Evolutionary conservation across 1,140 invertebrate genomes (phyloP).

Genomic region (Sminthurides bifidus): DNA sequence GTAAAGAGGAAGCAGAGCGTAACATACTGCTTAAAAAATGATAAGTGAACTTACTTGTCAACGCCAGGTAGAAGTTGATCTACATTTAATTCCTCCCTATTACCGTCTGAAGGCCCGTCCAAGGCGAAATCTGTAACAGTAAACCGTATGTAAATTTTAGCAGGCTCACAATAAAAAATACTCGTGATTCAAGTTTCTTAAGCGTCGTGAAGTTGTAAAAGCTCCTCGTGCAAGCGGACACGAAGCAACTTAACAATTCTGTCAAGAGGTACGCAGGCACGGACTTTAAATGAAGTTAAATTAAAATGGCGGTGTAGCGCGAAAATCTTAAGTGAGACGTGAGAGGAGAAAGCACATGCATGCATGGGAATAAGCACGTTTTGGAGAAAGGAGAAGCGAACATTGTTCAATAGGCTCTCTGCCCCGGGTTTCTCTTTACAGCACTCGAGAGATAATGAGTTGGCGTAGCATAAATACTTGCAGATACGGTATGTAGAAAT

Average conservation of each 20-base stretch:
- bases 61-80: constrained; percentile 23
- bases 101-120: constrained; percentile 23
- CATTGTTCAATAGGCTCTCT: too few relatives aligned
- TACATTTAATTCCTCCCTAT: constrained; percentile 15
- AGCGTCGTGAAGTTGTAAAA: too few relatives aligned
- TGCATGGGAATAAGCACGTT: too few relatives aligned
- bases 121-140: constrained; percentile 23
- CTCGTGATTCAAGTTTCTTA: too few relatives aligned
- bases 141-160: background rate
- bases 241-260: background rate
- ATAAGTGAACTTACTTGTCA: constrained; percentile 22
- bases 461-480: too few relatives aligned
- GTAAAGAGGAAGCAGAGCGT: constrained; percentile 4
- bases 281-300: background rate
- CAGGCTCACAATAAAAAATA: background rate
- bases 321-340: too few relatives aligned
- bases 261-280: background rate
- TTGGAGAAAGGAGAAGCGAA: too few relatives aligned
- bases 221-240: too few relatives aligned
- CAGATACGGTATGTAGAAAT: background rate
- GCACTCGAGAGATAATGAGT: too few relatives aligned
- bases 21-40: background rate
- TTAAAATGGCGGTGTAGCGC: background rate
- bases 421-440: too few relatives aligned
- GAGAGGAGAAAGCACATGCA: too few relatives aligned